Percentiles rank a stretch among this genome's conserved stretches.
These are phyloP conservation scores for Lypha dubia DNA, from an alignment of 2,888 invertebrate genomes.

Conservation along the genomic window DNA sequence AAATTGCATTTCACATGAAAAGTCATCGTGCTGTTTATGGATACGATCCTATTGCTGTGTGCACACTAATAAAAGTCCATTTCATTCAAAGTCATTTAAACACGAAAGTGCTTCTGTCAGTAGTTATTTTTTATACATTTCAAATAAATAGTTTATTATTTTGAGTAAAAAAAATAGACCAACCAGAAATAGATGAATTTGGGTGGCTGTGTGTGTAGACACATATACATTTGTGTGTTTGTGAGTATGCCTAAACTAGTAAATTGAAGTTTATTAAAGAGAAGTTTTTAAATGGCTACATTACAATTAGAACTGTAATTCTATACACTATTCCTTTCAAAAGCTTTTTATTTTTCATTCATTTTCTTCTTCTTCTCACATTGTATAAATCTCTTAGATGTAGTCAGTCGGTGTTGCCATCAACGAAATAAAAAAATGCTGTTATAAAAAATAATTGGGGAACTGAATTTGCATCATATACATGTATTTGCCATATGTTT, in stretches of 20 bases:
- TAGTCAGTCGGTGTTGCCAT: not conserved
- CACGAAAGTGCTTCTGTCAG: slow-evolving; percentile 50
- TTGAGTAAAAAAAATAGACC: slow-evolving; percentile 17
- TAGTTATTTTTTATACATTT: slow-evolving; percentile 56
- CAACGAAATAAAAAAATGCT: too few relatives aligned
- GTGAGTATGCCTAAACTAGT: not conserved
- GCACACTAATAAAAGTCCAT: not conserved
- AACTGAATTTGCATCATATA: too few relatives aligned
- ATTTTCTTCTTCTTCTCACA: not conserved
- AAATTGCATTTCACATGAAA: not conserved
- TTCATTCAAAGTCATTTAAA: not conserved
- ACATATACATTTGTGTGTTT: not conserved
- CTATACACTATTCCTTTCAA: slow-evolving; percentile 6
- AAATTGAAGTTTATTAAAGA: slow-evolving; percentile 38
- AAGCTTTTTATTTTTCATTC: slow-evolving; percentile 1
- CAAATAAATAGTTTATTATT: slow-evolving; percentile 49
- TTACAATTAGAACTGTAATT: slow-evolving; percentile 65
- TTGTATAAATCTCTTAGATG: too few relatives aligned
- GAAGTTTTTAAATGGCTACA: slow-evolving; percentile 58
- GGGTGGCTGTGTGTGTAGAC: not conserved
- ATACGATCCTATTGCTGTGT: not conserved
- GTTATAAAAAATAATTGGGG: too few relatives aligned
- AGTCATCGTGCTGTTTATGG: not conserved
- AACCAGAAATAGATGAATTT: not conserved
- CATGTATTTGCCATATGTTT: too few relatives aligned